A percentile compares a stretch with the other conserved stretches of the same genome.
phyloP scores from a whole-genome alignment of 2,113 vertebrate genomes.

The Myiozetetes cayanensis region DNA sequence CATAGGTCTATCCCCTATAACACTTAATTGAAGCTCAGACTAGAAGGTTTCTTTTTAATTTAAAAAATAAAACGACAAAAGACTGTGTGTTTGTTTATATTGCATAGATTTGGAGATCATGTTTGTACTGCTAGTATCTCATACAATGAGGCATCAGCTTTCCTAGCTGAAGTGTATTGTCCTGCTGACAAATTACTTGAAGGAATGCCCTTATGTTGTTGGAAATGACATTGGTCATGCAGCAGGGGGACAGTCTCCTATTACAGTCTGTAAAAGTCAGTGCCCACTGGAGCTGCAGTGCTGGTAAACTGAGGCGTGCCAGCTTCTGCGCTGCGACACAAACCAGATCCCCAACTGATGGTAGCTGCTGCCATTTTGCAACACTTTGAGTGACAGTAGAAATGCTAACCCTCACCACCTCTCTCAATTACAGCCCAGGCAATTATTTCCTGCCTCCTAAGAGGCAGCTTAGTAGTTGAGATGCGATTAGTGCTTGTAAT shows the following conservation, averaged over 20 bases:
- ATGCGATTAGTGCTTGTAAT: background rate
- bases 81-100: background rate
- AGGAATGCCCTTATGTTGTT: background rate
- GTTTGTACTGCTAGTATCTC: background rate
- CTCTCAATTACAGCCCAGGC: background rate
- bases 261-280: background rate
- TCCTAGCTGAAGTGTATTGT: background rate
- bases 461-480: background rate
- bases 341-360: background rate
- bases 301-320: background rate
- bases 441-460: background rate
- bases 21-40: background rate
- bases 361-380: background rate
- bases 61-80: background rate
- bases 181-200: background rate
- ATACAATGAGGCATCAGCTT: background rate
- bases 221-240: background rate
- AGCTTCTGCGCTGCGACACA: background rate
- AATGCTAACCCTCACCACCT: background rate
- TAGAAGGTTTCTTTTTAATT: background rate
- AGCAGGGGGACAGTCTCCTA: background rate
- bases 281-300: background rate
- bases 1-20: background rate
- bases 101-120: background rate
- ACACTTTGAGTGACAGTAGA: rapidly evolving